A percentile compares a stretch with the other conserved stretches of the same genome.
Evolutionary conservation across 1,140 invertebrate genomes (phyloP).

Genomic region (Nasonia vitripennis): DNA sequence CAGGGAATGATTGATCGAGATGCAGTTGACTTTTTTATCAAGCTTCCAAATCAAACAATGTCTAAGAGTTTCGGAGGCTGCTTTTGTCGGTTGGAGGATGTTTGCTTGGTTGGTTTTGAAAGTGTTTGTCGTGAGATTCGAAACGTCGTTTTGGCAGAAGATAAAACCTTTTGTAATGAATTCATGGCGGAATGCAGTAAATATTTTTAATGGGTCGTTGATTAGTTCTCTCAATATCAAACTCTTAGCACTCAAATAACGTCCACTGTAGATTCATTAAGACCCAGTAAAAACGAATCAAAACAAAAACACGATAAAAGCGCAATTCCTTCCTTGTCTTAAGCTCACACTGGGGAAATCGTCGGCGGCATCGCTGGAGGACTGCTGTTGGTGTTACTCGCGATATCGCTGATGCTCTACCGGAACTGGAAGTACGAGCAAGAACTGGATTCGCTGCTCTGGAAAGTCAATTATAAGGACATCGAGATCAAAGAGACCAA

Average conservation of each 20-base stretch:
- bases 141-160: no score
- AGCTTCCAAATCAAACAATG: slow-evolving; percentile 16
- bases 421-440: slow-evolving; percentile 97
- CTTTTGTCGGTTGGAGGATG: not conserved
- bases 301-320: not conserved
- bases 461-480: slow-evolving; percentile 96
- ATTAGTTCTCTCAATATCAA: no score
- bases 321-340: slow-evolving; percentile 51
- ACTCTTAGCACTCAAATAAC: no score
- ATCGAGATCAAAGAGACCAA: slow-evolving; percentile 79
- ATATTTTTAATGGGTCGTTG: not conserved
- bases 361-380: slow-evolving; percentile 86
- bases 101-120: not conserved
- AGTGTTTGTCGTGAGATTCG: no score
- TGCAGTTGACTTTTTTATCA: not conserved
- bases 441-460: slow-evolving; percentile 93
- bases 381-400: slow-evolving; percentile 80
- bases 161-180: not conserved
- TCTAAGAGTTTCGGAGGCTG: not conserved
- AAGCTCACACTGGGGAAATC: slow-evolving; percentile 89
- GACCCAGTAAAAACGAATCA: no score
- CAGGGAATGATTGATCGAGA: not conserved
- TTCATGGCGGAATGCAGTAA: not conserved
- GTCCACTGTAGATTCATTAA: no score
- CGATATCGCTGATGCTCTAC: slow-evolving; percentile 84